Conservation (phyloP, 2,797 vertebrate species). For the Dendrocincla tyrannina region DNA sequence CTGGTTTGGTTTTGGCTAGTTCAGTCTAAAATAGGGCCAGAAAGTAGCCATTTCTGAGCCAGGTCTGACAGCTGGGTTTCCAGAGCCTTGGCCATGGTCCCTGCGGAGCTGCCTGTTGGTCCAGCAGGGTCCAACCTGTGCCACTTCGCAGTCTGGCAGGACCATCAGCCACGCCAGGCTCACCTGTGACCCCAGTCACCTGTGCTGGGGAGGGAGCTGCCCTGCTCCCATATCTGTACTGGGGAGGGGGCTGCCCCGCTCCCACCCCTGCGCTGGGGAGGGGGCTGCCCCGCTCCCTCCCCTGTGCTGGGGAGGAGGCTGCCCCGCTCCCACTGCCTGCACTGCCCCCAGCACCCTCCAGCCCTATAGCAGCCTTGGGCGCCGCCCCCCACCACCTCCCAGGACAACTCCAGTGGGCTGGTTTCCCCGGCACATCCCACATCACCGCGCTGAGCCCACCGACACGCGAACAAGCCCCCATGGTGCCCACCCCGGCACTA, state of each 20-base stretch:
- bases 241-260: no score
- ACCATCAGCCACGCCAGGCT: neutral
- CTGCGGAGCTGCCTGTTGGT: neutral
- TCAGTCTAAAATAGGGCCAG: neutral
- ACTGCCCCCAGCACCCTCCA: fast-evolving
- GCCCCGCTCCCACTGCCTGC: no score
- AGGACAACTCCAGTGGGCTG: neutral
- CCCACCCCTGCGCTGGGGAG: no score
- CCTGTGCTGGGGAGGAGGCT: no score
- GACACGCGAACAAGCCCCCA: neutral
- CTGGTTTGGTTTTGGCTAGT: neutral
- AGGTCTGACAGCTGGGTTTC: neutral
- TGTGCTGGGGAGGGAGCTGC: neutral
- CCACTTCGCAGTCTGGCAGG: fast-evolving
- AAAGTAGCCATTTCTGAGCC: neutral
- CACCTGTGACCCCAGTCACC: neutral
- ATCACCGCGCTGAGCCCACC: neutral
- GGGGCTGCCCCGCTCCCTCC: no score
- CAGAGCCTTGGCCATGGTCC: neutral
- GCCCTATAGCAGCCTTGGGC: fast-evolving
- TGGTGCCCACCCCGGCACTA: fast-evolving
- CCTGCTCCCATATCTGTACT: no score
- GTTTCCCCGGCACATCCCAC: neutral
- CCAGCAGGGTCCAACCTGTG: neutral
- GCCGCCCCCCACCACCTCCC: neutral